Evolutionary conservation across 1,140 invertebrate genomes (phyloP), one percentile per base, ranked within the genome.

Genomic region (Aphaenogaster ashmeadi): DNA sequence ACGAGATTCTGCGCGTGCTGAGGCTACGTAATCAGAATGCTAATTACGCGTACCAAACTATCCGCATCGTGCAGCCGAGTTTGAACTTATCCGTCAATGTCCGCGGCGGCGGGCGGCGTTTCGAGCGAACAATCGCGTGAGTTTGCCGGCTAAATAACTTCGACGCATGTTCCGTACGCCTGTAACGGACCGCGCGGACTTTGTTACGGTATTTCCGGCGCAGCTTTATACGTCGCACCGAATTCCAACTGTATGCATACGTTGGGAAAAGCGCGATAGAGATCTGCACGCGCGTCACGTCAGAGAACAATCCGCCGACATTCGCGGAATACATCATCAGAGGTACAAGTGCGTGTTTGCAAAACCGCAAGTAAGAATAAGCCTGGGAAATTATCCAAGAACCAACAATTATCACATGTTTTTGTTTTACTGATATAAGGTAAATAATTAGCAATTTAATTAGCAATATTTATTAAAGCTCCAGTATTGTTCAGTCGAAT

Each of bases 181-280:
- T 7, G 47, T 81, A 81, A 81, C 78, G 78, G 78, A 81, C 56
- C 64, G 21, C 36, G n/a, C 36, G 15, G 47, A 69, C 44, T 44
- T 69, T 56, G 78, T 81, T 81, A 81, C 78, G 78, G 78, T 81
- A 69, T 81, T 81, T 81, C 78, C 78, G 78, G 64, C 50, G n/a
- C 15, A 69, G n/a, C 47, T 81, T 44, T 56, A 33, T 50, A 36
- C 62, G 56, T 79, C 44, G 64, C 33, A 66, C 41, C 78, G 21
- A 81, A 81, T 81, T 54, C 50, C 78, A 5, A 50, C 18, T 47
- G 21, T 33, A 41, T 33, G 15, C n/a, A 15, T 18, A 4, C 38
- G 62, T 56, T 69, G 64, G 62, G n/a, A 80, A 80, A 69, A 41
- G 21, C 33, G 3, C 13, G 78, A 54, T 54, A 54, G n/a, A 69